A percentile compares a stretch with the other conserved stretches of the same genome.
These are phyloP conservation scores for Balanococcus diminutus DNA, from an alignment of 2,888 invertebrate species.

Conservation along the genomic window DNA sequence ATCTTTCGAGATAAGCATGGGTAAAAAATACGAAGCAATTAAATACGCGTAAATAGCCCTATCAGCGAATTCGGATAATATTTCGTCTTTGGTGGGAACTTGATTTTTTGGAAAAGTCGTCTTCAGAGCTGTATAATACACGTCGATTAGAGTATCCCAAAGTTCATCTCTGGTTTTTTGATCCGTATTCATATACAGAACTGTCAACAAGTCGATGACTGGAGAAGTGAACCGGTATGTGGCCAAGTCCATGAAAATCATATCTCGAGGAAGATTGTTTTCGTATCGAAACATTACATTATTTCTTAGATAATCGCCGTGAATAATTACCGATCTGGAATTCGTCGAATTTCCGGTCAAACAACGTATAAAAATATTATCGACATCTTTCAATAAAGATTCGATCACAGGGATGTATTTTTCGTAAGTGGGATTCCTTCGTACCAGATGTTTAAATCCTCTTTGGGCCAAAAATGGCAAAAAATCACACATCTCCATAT, in stretches of 20 bases:
- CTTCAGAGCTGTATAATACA: neutral
- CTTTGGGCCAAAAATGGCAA: neutral
- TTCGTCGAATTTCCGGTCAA: neutral
- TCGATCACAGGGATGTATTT: neutral
- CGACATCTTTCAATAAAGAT: neutral
- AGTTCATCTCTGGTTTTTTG: neutral
- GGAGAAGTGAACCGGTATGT: neutral
- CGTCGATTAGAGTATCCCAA: neutral
- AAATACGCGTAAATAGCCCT: neutral
- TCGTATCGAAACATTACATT: constrained; percentile 39
- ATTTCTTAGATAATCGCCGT: neutral
- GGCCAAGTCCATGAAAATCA: neutral
- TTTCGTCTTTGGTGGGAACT: neutral
- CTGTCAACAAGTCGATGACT: neutral
- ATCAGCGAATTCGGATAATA: neutral
- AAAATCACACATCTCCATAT: neutral
- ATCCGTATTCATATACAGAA: neutral
- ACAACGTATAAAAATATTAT: neutral
- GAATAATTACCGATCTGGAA: neutral
- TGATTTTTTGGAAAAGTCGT: neutral
- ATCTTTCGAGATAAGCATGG: neutral
- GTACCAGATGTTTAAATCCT: neutral
- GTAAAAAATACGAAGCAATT: neutral
- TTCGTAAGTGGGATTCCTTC: neutral
- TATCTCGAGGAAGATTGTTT: neutral